phyloP scores from a whole-genome alignment of 1,140 invertebrate species.

The Brachionus koreanus region DNA sequence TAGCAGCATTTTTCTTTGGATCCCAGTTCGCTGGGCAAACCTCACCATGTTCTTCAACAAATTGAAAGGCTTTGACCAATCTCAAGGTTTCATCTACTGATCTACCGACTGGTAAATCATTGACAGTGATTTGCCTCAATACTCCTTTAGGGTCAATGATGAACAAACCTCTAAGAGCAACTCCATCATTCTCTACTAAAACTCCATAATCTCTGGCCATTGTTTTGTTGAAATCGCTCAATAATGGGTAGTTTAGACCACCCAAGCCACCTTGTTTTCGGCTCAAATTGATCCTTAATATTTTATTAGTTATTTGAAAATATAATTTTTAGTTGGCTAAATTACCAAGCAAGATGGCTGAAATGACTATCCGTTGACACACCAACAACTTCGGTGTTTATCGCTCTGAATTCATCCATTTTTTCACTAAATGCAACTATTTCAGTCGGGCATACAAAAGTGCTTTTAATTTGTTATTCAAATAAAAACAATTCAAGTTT shows the following conservation, averaged over 20 bases:
- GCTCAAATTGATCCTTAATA: conserved; percentile 17
- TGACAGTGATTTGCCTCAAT: conserved; percentile 69
- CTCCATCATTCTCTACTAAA: conserved; percentile 74
- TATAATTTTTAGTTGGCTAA: not conserved
- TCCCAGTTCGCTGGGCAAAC: conserved; percentile 58
- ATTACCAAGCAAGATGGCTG: conserved; percentile 75
- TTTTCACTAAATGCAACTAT: conserved; percentile 90
- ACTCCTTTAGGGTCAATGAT: conserved; percentile 67
- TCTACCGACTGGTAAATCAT: conserved; percentile 67
- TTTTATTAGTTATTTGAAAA: not conserved
- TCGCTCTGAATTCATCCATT: conserved; percentile 76
- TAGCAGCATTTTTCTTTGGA: conserved; percentile 46
- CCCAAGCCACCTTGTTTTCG: conserved; percentile 80
- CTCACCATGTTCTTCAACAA: conserved; percentile 83
- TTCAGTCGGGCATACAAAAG: conserved; percentile 93
- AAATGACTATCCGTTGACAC: conserved; percentile 92
- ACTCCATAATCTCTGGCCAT: conserved; percentile 83
- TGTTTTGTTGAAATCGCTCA: conserved; percentile 84
- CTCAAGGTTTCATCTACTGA: conserved; percentile 85
- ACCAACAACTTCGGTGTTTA: conserved; percentile 82
- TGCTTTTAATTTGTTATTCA: conserved; percentile 55
- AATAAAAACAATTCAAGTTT: conserved; percentile 1
- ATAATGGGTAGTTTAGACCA: conserved; percentile 78
- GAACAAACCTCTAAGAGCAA: conserved; percentile 72
- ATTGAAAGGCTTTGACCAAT: conserved; percentile 86